Evolutionary conservation across 1,140 invertebrate genomes (phyloP).

Genomic region (Eumaeus atala): DNA sequence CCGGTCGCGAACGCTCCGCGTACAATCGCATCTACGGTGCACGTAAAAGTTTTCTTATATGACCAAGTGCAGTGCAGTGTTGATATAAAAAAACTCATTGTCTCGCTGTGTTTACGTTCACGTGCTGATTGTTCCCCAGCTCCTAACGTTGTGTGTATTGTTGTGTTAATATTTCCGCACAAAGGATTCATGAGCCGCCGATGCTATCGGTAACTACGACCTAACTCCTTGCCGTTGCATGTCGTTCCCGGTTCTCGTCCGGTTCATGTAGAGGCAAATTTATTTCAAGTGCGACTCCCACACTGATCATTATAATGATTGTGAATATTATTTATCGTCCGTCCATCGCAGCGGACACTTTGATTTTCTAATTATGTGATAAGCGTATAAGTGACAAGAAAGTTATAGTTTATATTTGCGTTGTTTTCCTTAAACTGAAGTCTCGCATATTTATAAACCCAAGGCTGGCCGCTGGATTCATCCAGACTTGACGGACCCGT

Average conservation of each 20-base stretch:
- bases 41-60: conserved; percentile 20
- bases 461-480: no score
- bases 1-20: conserved; percentile 14
- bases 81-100: conserved; percentile 36
- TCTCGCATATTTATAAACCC: no score
- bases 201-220: conserved; percentile 8
- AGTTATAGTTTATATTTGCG: no score
- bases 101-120: conserved; percentile 43
- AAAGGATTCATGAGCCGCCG: conserved; percentile 2
- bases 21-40: conserved; percentile 10
- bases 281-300: neutral
- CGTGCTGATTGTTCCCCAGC: conserved; percentile 26
- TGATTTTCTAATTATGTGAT: no score
- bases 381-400: no score
- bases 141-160: neutral
- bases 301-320: no score
- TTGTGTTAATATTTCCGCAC: conserved; percentile 10
- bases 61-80: conserved; percentile 29
- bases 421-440: no score
- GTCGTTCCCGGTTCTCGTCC: no score
- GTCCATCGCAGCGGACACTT: no score
- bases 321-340: no score
- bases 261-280: neutral
- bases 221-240: neutral
- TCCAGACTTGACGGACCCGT: no score